phyloP scores from a whole-genome alignment of 2,888 invertebrate genomes.

The Catotricha subobsoleta region DNA sequence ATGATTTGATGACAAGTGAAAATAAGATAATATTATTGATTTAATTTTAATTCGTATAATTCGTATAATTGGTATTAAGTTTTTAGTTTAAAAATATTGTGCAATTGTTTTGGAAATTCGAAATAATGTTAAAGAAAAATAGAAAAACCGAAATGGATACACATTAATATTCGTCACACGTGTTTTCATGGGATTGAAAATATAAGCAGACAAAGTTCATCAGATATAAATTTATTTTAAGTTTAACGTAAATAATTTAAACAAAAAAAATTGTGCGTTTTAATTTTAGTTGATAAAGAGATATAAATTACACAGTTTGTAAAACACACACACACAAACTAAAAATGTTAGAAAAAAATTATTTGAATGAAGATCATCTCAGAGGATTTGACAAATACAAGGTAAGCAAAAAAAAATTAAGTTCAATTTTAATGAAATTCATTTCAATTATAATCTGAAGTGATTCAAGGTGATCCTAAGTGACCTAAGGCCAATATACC shows the following conservation, averaged over 20 bases:
- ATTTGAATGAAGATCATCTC: slow-evolving; percentile 27
- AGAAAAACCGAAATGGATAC: background rate
- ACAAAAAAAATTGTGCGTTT: too few relatives aligned
- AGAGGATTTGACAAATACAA: slow-evolving; percentile 30
- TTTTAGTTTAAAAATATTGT: background rate
- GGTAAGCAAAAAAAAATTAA: slow-evolving; percentile 18
- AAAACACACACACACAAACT: too few relatives aligned
- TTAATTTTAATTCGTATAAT: too few relatives aligned
- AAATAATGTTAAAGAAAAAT: background rate
- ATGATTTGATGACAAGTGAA: too few relatives aligned
- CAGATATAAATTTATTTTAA: background rate
- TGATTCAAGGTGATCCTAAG: too few relatives aligned
- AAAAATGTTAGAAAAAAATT: slow-evolving; percentile 10
- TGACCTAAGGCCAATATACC: too few relatives aligned
- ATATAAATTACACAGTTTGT: too few relatives aligned
- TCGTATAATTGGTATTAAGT: background rate
- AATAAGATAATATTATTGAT: too few relatives aligned
- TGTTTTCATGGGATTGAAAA: too few relatives aligned
- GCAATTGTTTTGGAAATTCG: background rate
- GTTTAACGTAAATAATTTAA: background rate
- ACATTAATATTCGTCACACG: too few relatives aligned
- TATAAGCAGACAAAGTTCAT: too few relatives aligned
- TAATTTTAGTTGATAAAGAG: too few relatives aligned
- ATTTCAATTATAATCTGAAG: background rate
- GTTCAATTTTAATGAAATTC: background rate